Base-by-base conservation (phyloP, 2,113 vertebrate genomes). In the Myotis lucifugus region DNA sequence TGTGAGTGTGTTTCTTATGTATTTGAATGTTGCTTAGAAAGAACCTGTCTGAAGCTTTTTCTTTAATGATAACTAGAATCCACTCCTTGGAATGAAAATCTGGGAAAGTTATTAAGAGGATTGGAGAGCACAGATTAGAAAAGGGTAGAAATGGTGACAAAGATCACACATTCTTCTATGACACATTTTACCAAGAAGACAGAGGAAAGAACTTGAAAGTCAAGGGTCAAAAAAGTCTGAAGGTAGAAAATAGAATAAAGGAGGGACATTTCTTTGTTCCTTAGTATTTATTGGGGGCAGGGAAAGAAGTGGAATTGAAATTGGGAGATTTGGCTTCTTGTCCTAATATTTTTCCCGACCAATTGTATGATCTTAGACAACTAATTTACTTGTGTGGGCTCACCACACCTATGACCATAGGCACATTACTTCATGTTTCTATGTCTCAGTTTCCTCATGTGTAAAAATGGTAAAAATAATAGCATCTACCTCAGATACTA, bases 41-140 rank as follows among this genome's bases (percentile, higher is more conserved):
- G 15, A 67, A 42, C 74, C 5, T 64, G 25, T 18, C 40, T 88
- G 8, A 15, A 19, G 3, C 1, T 67, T 66, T 82, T 48, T 67
- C 67, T 95, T 91, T 87, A 46, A 89, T 37, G 27, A 72, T 81
- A 88, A 25, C 50, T 69, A 90, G 69, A 89, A 76, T 87, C 46
- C 8, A 56, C 13, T 89, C 34, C n/a, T 37, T 96, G 40, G 10
- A 92, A 85, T 90, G 34, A 85, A 94, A 81, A 52, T 73, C 42
- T 18, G 10, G 17, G 29, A n/a, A 78, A 0, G 4, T 88, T 13
- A 19, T 59, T 59, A 17, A 86, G 37, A 0, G 3, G 1, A 10
- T 66, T 74, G 29, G 48, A 64, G 6, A 54, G 1, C 37, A 7
- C 3, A 17, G 9, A 7, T 42, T 92, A 12, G 42, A 37, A 27